Evolutionary conservation across 1,140 invertebrate species (phyloP).

Genomic region (Lasioglossum baleicum): DNA sequence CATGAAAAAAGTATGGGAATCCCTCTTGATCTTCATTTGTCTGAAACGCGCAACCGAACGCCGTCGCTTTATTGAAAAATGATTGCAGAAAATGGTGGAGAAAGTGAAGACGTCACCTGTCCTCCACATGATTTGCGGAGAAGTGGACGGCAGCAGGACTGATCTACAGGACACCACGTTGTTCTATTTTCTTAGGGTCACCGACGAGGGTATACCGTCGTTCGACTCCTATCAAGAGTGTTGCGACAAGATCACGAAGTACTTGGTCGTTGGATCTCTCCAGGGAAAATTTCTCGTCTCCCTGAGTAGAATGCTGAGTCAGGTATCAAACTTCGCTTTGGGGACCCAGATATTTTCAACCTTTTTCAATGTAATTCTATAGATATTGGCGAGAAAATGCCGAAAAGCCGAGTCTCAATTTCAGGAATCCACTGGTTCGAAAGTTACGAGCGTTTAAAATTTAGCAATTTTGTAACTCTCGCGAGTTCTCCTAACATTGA

Average conservation of each 20-base stretch:
- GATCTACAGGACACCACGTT: constrained; percentile 79
- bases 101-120: constrained; percentile 84
- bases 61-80: background rate
- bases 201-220: constrained; percentile 81
- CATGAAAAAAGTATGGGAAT: constrained; percentile 66
- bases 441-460: no score
- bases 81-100: constrained; percentile 84
- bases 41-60: no score
- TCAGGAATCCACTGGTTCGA: no score
- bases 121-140: constrained; percentile 84
- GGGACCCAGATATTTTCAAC: no score
- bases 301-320: constrained; percentile 76
- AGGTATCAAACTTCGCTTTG: constrained; percentile 51
- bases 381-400: no score
- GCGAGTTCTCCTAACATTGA: no score
- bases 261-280: constrained; percentile 83
- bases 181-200: constrained; percentile 85
- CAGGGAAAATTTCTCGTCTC: constrained; percentile 81
- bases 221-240: constrained; percentile 80
- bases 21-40: background rate
- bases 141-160: constrained; percentile 78
- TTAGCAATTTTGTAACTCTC: no score
- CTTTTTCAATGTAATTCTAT: no score
- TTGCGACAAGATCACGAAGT: constrained; percentile 82
- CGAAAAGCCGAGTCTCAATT: no score